Conservation (phyloP, 35 echinoderm and acorn worm genomes). For the Acanthaster planci region DNA sequence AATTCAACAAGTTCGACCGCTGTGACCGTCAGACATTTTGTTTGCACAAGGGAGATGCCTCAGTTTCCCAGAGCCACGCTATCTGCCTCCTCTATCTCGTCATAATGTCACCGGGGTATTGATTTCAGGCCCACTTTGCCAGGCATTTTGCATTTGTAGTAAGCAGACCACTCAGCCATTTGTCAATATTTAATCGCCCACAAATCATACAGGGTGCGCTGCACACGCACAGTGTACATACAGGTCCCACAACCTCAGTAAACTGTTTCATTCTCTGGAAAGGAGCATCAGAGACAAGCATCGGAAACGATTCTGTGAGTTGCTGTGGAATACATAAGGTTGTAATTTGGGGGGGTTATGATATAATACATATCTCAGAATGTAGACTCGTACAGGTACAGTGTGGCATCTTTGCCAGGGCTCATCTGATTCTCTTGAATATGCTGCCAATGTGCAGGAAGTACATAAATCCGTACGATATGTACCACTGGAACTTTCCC, state of each 20-base stretch:
- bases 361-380: no score
- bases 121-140: neutral
- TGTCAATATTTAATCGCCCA: constrained; percentile 31
- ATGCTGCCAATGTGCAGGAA: no score
- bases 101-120: neutral
- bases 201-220: neutral
- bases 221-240: neutral
- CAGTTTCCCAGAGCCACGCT: neutral
- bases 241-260: neutral
- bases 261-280: neutral
- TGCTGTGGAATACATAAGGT: no score
- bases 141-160: neutral
- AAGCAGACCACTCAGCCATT: neutral
- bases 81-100: neutral
- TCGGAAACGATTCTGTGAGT: no score
- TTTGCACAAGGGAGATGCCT: constrained; percentile 6
- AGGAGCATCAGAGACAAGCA: no score
- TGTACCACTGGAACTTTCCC: no score
- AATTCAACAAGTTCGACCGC: neutral
- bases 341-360: no score
- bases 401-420: no score
- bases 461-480: no score
- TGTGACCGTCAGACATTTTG: neutral
- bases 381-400: no score
- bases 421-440: no score